Conservation (phyloP, 2,113 vertebrate genomes). For the Bujurquina vittata region DNA sequence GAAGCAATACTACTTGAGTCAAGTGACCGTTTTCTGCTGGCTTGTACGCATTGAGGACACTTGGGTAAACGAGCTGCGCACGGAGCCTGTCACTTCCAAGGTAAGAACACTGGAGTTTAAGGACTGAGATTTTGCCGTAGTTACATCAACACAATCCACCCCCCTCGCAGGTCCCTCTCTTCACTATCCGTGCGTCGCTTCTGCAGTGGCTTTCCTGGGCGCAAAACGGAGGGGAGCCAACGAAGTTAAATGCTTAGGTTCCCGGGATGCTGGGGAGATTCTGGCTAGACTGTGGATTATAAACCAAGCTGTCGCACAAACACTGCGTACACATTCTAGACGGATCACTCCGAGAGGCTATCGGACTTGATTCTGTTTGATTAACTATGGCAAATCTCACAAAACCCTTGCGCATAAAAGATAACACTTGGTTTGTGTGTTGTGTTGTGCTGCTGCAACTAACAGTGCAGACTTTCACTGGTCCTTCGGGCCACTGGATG, state of each 20-base stretch:
- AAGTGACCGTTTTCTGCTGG: constrained; percentile 44
- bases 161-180: not conserved
- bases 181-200: not conserved
- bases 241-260: constrained; percentile 5
- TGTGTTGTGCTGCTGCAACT: constrained; percentile 9
- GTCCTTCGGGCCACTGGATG: not conserved
- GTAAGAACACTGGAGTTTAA: constrained; percentile 52
- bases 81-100: constrained; percentile 46
- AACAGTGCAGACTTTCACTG: constrained; percentile 45
- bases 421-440: not conserved
- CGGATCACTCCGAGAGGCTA: not conserved
- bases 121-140: not conserved
- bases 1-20: constrained; percentile 34
- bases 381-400: not conserved
- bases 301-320: constrained; percentile 1
- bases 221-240: constrained; percentile 6
- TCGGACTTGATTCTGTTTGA: not conserved
- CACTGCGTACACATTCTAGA: not conserved
- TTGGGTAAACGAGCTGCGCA: constrained; percentile 49
- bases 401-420: constrained; percentile 35
- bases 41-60: constrained; percentile 30
- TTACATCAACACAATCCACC: not conserved
- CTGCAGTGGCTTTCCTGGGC: constrained; percentile 3
- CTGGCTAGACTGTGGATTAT: constrained; percentile 11
- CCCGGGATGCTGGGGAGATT: constrained; percentile 30